Conservation (phyloP, 2,797 vertebrate species). For the Melanotaenia trifasciata region DNA sequence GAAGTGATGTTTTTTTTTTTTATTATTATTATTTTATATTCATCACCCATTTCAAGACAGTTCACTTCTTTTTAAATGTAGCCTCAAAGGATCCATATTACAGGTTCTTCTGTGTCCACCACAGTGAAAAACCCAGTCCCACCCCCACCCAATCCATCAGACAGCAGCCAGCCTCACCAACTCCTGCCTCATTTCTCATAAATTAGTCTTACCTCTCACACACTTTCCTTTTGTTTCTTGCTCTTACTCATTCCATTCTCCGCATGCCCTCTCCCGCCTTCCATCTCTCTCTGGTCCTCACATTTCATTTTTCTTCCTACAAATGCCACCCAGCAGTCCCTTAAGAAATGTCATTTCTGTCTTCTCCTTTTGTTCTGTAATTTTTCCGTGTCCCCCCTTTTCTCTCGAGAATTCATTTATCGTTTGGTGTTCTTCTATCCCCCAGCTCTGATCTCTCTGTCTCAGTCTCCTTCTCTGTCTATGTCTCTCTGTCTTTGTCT, state of each 20-base stretch:
- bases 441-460: conserved; percentile 75
- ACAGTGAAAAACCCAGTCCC: conserved; percentile 47
- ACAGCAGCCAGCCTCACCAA: conserved; percentile 71
- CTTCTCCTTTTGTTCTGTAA: conserved; percentile 81
- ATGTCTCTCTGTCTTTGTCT: conserved; percentile 72
- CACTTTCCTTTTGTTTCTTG: conserved; percentile 79
- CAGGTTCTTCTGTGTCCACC: conserved; percentile 70
- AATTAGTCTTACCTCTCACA: conserved; percentile 81
- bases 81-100: conserved; percentile 71
- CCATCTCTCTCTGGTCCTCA: conserved; percentile 79
- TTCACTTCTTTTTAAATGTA: conserved; percentile 64
- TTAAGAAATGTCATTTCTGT: conserved; percentile 83
- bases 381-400: conserved; percentile 76
- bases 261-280: conserved; percentile 74
- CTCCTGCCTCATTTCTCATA: conserved; percentile 80
- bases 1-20: conserved; percentile 45
- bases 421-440: conserved; percentile 69
- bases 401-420: conserved; percentile 78
- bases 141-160: conserved; percentile 72
- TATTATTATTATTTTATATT: conserved; percentile 59
- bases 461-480: conserved; percentile 55
- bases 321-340: conserved; percentile 82
- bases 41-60: conserved; percentile 70
- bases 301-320: conserved; percentile 81
- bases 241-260: conserved; percentile 78